Evolutionary conservation across 2,113 vertebrate species (phyloP).

Genomic region (Oncorhynchus gorbuscha): DNA sequence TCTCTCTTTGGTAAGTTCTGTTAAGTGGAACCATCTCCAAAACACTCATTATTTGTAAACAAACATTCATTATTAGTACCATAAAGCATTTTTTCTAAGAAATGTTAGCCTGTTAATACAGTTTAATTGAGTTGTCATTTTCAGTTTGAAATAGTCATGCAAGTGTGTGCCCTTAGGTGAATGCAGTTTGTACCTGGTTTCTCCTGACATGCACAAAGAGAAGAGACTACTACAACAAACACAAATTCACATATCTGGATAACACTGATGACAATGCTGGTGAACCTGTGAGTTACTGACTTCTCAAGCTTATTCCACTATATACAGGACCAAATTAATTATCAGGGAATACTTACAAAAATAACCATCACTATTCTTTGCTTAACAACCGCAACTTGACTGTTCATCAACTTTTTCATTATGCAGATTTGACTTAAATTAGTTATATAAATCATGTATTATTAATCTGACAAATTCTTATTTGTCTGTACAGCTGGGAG

Average conservation of each 20-base stretch:
- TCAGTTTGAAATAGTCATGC: background rate
- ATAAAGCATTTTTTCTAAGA: background rate
- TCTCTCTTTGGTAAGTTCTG: slow-evolving; percentile 79
- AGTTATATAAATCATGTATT: background rate
- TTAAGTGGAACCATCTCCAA: background rate
- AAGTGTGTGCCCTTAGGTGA: slow-evolving; percentile 68
- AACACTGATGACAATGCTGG: slow-evolving; percentile 54
- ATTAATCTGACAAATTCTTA: background rate
- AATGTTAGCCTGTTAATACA: background rate
- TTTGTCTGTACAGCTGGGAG: slow-evolving; percentile 35
- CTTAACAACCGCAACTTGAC: background rate
- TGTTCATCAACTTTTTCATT: background rate
- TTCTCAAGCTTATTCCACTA: background rate
- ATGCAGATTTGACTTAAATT: background rate
- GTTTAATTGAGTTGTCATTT: too few species aligned
- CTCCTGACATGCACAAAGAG: slow-evolving; percentile 81
- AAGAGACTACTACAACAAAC: slow-evolving; percentile 75
- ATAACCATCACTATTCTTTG: background rate
- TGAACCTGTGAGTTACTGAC: slow-evolving; percentile 69
- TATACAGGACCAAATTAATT: background rate
- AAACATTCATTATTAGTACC: background rate
- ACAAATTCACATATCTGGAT: slow-evolving; percentile 80
- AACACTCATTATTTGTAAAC: background rate
- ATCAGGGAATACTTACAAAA: background rate
- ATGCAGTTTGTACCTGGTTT: slow-evolving; percentile 78